A percentile compares a stretch with the other conserved stretches of the same genome.
Conservation (phyloP, 2,888 invertebrate genomes). For the Adelognathus sp. region DNA sequence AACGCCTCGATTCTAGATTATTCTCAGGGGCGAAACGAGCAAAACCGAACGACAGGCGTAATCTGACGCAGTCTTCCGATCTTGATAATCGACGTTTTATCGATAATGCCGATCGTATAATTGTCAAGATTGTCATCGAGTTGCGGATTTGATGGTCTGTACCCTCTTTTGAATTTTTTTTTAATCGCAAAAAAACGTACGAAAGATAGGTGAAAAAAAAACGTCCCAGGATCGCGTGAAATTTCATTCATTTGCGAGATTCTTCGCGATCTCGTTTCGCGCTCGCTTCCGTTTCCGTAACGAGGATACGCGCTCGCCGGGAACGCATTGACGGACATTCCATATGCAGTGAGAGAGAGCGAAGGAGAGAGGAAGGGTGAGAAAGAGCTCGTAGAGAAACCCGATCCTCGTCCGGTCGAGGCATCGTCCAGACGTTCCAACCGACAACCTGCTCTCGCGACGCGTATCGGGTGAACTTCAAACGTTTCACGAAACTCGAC, state of each 20-base stretch:
- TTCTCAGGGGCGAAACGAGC: slow-evolving; percentile 32
- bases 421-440: background rate
- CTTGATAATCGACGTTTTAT: background rate
- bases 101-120: slow-evolving; percentile 2
- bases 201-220: too few relatives aligned
- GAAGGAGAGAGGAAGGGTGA: background rate
- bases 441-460: background rate
- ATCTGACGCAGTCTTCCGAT: too few relatives aligned
- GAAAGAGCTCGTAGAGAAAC: slow-evolving; percentile 33
- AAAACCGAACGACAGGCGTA: slow-evolving; percentile 5
- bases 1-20: slow-evolving; percentile 21
- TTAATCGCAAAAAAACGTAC: too few relatives aligned
- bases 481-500: slow-evolving; percentile 35
- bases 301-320: slow-evolving; percentile 16
- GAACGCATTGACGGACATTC: slow-evolving; percentile 41
- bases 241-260: background rate
- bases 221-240: too few relatives aligned
- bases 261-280: slow-evolving; percentile 22
- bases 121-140: background rate
- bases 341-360: slow-evolving; percentile 22
- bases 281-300: slow-evolving; percentile 44
- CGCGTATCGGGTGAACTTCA: slow-evolving; percentile 30
- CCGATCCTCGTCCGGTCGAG: slow-evolving; percentile 49
- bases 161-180: too few relatives aligned
- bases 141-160: too few relatives aligned